Evolutionary conservation across 2,888 invertebrate species (phyloP).

Genomic region (Branchellion lobata): DNA sequence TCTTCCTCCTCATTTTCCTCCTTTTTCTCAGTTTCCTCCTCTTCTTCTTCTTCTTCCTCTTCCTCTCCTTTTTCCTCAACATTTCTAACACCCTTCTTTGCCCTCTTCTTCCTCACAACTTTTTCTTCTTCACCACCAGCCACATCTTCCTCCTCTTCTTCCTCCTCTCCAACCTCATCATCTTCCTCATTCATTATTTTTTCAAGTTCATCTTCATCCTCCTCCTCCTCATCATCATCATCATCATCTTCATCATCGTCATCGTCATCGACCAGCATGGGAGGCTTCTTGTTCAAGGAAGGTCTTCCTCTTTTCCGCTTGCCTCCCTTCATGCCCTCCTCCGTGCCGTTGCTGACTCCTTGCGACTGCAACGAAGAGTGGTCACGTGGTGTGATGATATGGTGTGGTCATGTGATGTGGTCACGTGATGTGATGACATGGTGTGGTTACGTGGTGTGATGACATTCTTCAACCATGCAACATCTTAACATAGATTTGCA

Average conservation of each 20-base stretch:
- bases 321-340: neutral
- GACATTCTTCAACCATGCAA: too few species aligned
- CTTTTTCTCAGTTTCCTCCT: neutral
- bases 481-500: too few species aligned
- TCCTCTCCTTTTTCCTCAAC: neutral
- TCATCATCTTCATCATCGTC: slow-evolving; percentile 33
- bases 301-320: neutral
- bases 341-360: too few species aligned
- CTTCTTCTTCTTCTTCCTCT: slow-evolving; percentile 9
- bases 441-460: too few species aligned
- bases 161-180: slow-evolving; percentile 22
- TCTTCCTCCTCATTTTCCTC: neutral
- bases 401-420: too few species aligned
- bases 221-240: slow-evolving; percentile 11
- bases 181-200: slow-evolving; percentile 33
- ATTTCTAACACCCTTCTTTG: neutral
- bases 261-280: neutral
- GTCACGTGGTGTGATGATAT: too few species aligned
- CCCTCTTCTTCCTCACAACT: neutral
- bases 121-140: neutral
- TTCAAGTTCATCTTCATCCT: slow-evolving; percentile 12
- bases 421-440: too few species aligned
- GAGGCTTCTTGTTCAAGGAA: neutral
- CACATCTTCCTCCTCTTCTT: neutral
- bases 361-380: too few species aligned